These are phyloP conservation scores for Agraylea sexmaculata DNA, from an alignment of 1,140 invertebrate species.

Conservation along the genomic window DNA sequence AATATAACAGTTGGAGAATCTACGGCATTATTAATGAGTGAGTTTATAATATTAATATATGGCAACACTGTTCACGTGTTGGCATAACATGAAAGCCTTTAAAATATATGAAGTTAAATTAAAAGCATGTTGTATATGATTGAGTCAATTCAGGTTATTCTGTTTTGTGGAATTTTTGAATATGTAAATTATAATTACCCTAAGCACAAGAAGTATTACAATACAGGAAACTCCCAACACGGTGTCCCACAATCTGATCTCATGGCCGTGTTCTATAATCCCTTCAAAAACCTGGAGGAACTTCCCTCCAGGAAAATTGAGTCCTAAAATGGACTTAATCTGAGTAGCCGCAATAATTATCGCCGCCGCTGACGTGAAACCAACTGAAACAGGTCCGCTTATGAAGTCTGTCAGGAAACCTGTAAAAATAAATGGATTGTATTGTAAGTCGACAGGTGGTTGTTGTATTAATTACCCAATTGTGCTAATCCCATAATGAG, in stretches of 20 bases:
- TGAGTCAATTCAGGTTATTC: no score
- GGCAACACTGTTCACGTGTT: no score
- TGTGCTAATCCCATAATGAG: slow-evolving; percentile 74
- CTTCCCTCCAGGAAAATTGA: slow-evolving; percentile 51
- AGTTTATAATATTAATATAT: no score
- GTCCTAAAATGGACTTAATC: slow-evolving; percentile 66
- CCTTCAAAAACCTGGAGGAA: slow-evolving; percentile 50
- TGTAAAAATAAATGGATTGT: slow-evolving; percentile 26
- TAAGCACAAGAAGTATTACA: slow-evolving; percentile 50
- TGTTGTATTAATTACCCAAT: slow-evolving; percentile 47
- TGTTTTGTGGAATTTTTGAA: no score
- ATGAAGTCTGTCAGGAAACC: slow-evolving; percentile 88
- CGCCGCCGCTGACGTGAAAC: slow-evolving; percentile 81
- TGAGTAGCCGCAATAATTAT: slow-evolving; percentile 81
- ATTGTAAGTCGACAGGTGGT: background rate
- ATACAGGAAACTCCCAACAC: slow-evolving; percentile 55
- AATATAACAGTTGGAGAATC: no score
- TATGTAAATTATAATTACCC: slow-evolving; percentile 40
- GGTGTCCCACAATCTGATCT: slow-evolving; percentile 54
- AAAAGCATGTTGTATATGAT: no score
- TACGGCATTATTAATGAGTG: no score
- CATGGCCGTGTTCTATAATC: slow-evolving; percentile 53
- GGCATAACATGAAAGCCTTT: no score
- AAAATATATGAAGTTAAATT: no score
- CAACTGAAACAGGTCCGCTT: slow-evolving; percentile 79